phyloP scores from a whole-genome alignment of 2,888 invertebrate genomes.

The Drosophila mettleri region DNA sequence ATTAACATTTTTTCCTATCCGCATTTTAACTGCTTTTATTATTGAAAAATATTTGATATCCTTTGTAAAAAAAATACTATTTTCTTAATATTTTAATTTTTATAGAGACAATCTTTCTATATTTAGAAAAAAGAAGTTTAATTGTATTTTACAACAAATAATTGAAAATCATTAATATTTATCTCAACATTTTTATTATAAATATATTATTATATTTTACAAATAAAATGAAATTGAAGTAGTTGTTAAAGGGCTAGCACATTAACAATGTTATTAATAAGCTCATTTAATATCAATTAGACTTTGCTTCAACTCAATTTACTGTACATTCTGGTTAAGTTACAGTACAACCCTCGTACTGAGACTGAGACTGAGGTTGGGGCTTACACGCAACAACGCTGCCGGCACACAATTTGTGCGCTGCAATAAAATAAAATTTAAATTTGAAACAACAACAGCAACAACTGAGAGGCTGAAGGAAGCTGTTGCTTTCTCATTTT shows the following conservation, averaged over 20 bases:
- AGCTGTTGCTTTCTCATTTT: slow-evolving; percentile 34
- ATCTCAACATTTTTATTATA: not conserved
- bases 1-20: no score
- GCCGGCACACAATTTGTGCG: slow-evolving; percentile 73
- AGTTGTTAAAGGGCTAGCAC: not conserved
- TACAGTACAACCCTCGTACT: slow-evolving; percentile 20
- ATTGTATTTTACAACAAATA: not conserved
- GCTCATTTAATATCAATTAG: not conserved
- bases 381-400: slow-evolving; percentile 68
- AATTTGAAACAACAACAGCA: slow-evolving; percentile 66
- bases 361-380: slow-evolving; percentile 5
- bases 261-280: not conserved
- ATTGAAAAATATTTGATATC: no score
- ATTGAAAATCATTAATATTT: not conserved
- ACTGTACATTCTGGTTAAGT: slow-evolving; percentile 1
- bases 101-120: no score
- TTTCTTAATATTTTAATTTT: not conserved
- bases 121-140: no score
- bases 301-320: not conserved
- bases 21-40: no score
- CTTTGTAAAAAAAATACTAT: no score
- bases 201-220: no score
- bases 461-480: slow-evolving; percentile 49
- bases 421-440: slow-evolving; percentile 80
- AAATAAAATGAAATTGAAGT: not conserved